These are phyloP conservation scores for Esperia sulphurella DNA, from an alignment of 2,888 invertebrate species.

Conservation along the genomic window DNA sequence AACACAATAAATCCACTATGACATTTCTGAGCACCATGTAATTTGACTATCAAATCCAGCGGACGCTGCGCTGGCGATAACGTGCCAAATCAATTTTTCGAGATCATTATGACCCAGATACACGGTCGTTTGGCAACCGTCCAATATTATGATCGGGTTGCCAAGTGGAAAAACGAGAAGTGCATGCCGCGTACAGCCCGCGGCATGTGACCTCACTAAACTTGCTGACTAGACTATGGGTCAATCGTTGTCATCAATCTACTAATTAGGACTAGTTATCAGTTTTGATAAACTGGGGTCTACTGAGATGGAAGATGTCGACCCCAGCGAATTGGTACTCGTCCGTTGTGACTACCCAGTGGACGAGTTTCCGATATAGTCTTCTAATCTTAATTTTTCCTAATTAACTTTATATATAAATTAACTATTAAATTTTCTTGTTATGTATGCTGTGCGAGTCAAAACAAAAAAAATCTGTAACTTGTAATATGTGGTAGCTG, in stretches of 20 bases:
- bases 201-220: constrained; percentile 4
- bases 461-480: too few species aligned
- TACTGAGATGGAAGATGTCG: too few species aligned
- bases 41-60: constrained; percentile 1
- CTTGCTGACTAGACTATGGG: not conserved
- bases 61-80: constrained; percentile 28
- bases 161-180: constrained; percentile 34
- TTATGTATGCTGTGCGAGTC: too few species aligned
- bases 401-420: too few species aligned
- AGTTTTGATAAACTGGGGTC: too few species aligned
- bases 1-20: not conserved
- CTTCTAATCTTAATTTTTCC: too few species aligned
- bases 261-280: not conserved
- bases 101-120: constrained; percentile 59
- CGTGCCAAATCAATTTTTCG: constrained; percentile 66
- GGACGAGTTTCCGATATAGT: too few species aligned
- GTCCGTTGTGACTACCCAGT: too few species aligned
- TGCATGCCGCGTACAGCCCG: constrained; percentile 23
- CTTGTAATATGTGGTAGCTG: too few species aligned
- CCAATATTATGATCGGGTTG: constrained; percentile 56
- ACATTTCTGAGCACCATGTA: not conserved
- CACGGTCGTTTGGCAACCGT: constrained; percentile 53
- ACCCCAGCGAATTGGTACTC: too few species aligned
- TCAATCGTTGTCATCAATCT: not conserved
- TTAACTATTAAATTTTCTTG: too few species aligned